Base-by-base conservation (phyloP, 2,113 vertebrate genomes). In the Deroptyus accipitrinus region DNA sequence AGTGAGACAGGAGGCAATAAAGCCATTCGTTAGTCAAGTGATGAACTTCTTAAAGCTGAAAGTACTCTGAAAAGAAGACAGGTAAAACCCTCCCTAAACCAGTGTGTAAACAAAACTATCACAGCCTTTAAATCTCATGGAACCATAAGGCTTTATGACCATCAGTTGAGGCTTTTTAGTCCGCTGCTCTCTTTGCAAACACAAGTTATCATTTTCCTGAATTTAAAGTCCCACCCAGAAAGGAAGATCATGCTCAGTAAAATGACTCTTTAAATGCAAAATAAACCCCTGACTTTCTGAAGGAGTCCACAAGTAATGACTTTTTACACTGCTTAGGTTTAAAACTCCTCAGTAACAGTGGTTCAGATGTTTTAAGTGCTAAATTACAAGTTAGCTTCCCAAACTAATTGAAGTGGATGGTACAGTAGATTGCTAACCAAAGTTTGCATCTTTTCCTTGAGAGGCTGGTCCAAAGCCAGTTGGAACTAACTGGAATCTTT, bases 361-460 rank as follows among this genome's bases (percentile, higher is more conserved):
- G 78, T 91, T 83, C 57, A 91, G 91, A 74, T 59, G 10, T 63
- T 95, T 83, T 67, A 96, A 96, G 49, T 85, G 19, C 48, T 90
- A 94, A 92, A 85, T 95, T 91, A 76, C 54, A 83, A 90, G 87
- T 59, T 69, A 94, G 54, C 17, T 95, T 77, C 81, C 87, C 87
- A 93, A 78, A 83, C 59, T 33, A 77, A 83, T 83, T 91, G 75
- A 67, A 69, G 59, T 20, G 55, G 46, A 83, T 48, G 22, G 52
- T 76, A 42, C 37, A 49, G 78, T 7, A 91, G 78, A 80, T 44
- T 87, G 84, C 46, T 96, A 95, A 96, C n/a, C 46, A 54, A 82
- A 77, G 75, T 88, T 83, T 79, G 37, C 61, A 63, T 67, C 67
- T 86, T 94, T 87, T 94, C 28, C 70, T 92, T 93, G 72, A 93